Conservation (phyloP, 2,888 invertebrate species). For the Ectobius pallidus region DNA sequence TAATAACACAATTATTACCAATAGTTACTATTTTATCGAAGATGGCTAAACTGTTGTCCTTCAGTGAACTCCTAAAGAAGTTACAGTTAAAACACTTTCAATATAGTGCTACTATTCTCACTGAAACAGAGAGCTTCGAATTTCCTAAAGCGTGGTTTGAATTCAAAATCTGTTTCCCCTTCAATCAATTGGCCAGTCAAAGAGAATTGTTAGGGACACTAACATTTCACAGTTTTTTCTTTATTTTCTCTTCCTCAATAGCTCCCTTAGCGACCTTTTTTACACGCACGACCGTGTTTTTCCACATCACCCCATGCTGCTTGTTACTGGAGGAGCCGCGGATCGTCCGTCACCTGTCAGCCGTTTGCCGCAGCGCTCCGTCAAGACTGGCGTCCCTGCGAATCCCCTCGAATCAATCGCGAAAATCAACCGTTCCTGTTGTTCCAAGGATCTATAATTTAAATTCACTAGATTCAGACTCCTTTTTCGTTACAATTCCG, state of each 20-base stretch:
- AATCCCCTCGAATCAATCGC: neutral
- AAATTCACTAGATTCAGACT: too few relatives aligned
- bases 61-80: too few relatives aligned
- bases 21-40: too few relatives aligned
- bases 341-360: slow-evolving; percentile 7
- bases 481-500: too few relatives aligned
- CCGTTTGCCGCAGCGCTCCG: neutral
- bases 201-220: slow-evolving; percentile 15
- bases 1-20: too few relatives aligned
- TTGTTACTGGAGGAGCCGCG: neutral
- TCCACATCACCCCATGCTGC: neutral
- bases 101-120: neutral
- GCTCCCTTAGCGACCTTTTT: slow-evolving; percentile 16
- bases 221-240: neutral
- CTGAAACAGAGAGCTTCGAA: slow-evolving; percentile 4
- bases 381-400: neutral
- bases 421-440: neutral
- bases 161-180: slow-evolving; percentile 7
- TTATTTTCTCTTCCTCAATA: slow-evolving; percentile 2
- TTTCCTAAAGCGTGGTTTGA: neutral
- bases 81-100: too few relatives aligned
- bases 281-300: slow-evolving; percentile 3
- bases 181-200: slow-evolving; percentile 18
- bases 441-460: too few relatives aligned
- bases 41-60: too few relatives aligned